phyloP scores from a whole-genome alignment of 2,113 vertebrate genomes.

The Lathamus discolor region DNA sequence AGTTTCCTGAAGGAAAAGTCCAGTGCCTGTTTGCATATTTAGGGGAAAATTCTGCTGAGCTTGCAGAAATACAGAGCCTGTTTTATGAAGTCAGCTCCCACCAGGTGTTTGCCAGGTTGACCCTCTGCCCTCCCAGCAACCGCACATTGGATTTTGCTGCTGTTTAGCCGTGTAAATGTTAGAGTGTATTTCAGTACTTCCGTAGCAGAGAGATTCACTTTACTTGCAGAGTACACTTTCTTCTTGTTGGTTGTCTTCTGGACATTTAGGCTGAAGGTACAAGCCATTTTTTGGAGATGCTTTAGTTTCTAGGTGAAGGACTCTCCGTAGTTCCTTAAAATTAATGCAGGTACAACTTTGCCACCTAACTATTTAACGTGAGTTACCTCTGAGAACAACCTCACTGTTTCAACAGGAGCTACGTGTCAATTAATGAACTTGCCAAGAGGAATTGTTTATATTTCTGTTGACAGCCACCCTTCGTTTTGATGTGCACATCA shows the following conservation, averaged over 20 bases:
- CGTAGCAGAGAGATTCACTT: not conserved
- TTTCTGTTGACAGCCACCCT: not conserved
- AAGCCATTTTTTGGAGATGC: not conserved
- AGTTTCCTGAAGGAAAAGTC: not conserved
- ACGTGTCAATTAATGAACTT: not conserved
- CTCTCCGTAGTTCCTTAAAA: not conserved
- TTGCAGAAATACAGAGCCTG: not conserved
- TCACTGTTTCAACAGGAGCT: not conserved
- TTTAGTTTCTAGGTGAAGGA: not conserved
- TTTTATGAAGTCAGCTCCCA: not conserved
- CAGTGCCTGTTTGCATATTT: not conserved
- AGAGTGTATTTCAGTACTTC: not conserved
- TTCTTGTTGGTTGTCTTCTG: not conserved
- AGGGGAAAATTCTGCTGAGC: not conserved
- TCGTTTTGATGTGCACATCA: not conserved
- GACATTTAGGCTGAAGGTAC: not conserved
- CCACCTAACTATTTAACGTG: not conserved
- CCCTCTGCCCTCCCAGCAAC: not conserved
- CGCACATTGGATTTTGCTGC: not conserved
- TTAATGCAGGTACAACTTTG: not conserved
- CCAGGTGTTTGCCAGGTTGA: not conserved
- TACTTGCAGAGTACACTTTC: not conserved
- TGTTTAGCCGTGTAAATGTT: not conserved
- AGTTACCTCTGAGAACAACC: not conserved
- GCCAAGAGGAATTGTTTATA: not conserved